phyloP scores from a whole-genome alignment of 1,140 invertebrate species.

The Wiebesia pumilae region DNA sequence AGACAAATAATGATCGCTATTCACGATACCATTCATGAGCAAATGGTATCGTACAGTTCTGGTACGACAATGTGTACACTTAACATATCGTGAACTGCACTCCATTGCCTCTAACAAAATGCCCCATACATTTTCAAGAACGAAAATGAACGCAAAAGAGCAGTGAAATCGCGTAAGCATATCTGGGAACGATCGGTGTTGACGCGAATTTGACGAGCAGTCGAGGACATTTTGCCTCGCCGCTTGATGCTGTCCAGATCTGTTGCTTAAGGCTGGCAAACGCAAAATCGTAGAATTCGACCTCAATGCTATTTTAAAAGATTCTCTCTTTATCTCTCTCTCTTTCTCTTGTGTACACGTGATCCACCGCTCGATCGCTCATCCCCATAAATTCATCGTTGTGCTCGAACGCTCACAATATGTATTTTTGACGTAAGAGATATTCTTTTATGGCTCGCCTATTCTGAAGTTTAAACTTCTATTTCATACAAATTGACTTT shows the following conservation, averaged over 20 bases:
- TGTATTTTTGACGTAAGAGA: constrained; percentile 38
- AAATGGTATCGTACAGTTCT: too few species aligned
- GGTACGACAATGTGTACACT: background rate
- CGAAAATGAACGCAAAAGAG: background rate
- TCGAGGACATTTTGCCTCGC: background rate
- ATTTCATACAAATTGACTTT: background rate
- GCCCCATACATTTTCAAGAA: background rate
- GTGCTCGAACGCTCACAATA: background rate
- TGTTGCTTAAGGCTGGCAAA: background rate
- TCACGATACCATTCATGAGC: background rate
- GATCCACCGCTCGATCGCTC: constrained; percentile 40
- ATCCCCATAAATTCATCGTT: constrained; percentile 48
- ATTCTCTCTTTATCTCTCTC: constrained; percentile 37
- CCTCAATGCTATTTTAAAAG: constrained; percentile 70
- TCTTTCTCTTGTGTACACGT: background rate
- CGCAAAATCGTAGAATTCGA: constrained; percentile 48
- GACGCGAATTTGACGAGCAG: background rate
- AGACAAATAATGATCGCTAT: background rate
- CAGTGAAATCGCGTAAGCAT: background rate
- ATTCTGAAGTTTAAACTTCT: background rate
- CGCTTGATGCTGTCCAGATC: constrained; percentile 34
- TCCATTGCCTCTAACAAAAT: background rate
- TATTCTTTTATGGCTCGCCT: constrained; percentile 15
- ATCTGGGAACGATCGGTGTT: background rate
- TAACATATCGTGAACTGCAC: background rate